Base-by-base conservation (phyloP, 2,113 vertebrate genomes). In the Nycticryphes semicollaris region DNA sequence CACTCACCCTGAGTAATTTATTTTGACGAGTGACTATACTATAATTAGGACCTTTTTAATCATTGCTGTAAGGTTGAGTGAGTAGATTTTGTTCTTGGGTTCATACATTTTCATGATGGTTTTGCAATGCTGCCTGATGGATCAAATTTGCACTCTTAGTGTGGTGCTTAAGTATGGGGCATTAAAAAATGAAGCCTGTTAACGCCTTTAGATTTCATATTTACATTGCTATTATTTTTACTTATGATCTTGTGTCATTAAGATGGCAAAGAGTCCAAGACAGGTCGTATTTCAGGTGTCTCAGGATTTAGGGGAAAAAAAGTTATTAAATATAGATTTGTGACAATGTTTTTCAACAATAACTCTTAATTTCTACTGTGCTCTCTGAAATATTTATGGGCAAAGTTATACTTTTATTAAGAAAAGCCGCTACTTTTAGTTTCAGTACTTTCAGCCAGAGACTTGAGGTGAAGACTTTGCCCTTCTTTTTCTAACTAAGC, bases 21-120 rank as follows among this genome's bases (percentile, higher is more conserved):
- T 96, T 97, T 96, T 97, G 95, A 96, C 19, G n/a, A 76, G 86
- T 94, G 91, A 94, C 91, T 96, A 79, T 83, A 91, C n/a, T 63
- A 83, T 89, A 96, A 95, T 96, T 94, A 94, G 53, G 41, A n/a
- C 13, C 80, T 94, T 92, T 94, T 74, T 16, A 95, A 94, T 95
- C 73, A 69, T 27, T 79, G 21, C 74, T 87, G 25, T 77, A 73
- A 89, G 74, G 57, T 78, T 95, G 60, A 67, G 70, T 82, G 80
- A 96, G 77, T 85, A 93, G 94, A 92, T 96, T 95, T 93, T 91
- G 73, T 92, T 87, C 84, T 51, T 76, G 57, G 45, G 50, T 89
- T 97, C 87, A 94, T 94, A 83, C 37, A 95, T 97, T 97, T 97
- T 95, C 68, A 93, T 94, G 60, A 89, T 7, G 20, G 48, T 81